phyloP scores from a whole-genome alignment of 2,113 vertebrate species.

The Istiophorus platypterus region DNA sequence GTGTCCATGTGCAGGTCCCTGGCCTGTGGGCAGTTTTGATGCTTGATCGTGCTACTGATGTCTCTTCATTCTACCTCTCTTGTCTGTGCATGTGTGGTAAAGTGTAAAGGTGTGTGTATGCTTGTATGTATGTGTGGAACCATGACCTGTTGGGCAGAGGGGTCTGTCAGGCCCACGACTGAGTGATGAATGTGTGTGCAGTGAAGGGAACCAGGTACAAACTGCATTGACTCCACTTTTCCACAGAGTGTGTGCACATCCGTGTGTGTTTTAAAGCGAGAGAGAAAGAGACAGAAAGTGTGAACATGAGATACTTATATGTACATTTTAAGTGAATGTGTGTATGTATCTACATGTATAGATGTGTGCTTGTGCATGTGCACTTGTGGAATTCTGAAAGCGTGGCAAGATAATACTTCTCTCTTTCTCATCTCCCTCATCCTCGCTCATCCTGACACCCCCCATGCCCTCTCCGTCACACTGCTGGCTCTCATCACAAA shows the following conservation, averaged over 20 bases:
- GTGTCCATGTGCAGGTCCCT: slow-evolving; percentile 30
- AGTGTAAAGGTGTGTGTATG: slow-evolving; percentile 37
- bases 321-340: slow-evolving; percentile 9
- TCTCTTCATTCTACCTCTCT: slow-evolving; percentile 20
- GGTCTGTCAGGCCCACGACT: slow-evolving; percentile 75
- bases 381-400: slow-evolving; percentile 60
- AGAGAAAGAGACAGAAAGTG: slow-evolving; percentile 26
- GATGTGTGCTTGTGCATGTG: slow-evolving; percentile 28
- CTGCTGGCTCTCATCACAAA: slow-evolving; percentile 84
- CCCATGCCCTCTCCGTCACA: slow-evolving; percentile 84
- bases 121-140: slow-evolving; percentile 61
- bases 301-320: slow-evolving; percentile 30
- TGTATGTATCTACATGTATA: slow-evolving; percentile 21
- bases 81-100: slow-evolving; percentile 47
- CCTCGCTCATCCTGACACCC: slow-evolving; percentile 84
- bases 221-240: slow-evolving; percentile 70
- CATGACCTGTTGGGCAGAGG: slow-evolving; percentile 73
- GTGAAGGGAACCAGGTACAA: slow-evolving; percentile 64
- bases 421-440: slow-evolving; percentile 82
- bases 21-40: slow-evolving; percentile 37
- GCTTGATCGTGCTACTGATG: slow-evolving; percentile 25
- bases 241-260: slow-evolving; percentile 33
- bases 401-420: slow-evolving; percentile 73
- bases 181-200: slow-evolving; percentile 83
- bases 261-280: slow-evolving; percentile 18